Evolutionary conservation across 2,113 vertebrate species (phyloP).

Genomic region (Erythrocercus mccallii): DNA sequence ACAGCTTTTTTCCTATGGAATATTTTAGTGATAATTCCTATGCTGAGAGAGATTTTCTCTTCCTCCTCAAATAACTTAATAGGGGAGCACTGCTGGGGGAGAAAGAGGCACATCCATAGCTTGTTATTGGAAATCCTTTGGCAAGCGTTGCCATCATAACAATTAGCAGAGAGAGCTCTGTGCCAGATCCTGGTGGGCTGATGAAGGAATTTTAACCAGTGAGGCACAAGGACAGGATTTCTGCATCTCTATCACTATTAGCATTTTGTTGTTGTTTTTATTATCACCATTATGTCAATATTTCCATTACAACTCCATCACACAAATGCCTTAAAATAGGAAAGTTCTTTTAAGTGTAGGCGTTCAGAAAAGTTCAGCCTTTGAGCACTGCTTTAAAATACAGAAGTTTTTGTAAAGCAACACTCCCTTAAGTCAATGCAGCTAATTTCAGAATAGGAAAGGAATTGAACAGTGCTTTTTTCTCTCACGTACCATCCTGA

Average conservation of each 20-base stretch:
- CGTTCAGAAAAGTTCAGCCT: slow-evolving; percentile 31
- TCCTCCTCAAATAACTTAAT: background rate
- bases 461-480: background rate
- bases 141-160: background rate
- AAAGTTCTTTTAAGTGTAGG: slow-evolving; percentile 1
- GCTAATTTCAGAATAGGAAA: slow-evolving; percentile 26
- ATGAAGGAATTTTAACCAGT: background rate
- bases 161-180: background rate
- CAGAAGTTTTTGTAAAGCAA: background rate
- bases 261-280: background rate
- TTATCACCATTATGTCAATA: background rate
- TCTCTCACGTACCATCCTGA: background rate
- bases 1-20: background rate
- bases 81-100: background rate
- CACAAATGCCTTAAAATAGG: background rate
- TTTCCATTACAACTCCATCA: slow-evolving; percentile 5
- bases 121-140: background rate
- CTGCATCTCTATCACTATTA: background rate
- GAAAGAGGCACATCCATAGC: background rate
- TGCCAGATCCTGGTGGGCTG: background rate
- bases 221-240: background rate
- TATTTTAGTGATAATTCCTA: background rate
- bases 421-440: background rate
- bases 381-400: slow-evolving; percentile 30
- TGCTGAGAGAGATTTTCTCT: background rate